Conservation (phyloP, 2,113 vertebrate species). For the Lontra canadensis region DNA sequence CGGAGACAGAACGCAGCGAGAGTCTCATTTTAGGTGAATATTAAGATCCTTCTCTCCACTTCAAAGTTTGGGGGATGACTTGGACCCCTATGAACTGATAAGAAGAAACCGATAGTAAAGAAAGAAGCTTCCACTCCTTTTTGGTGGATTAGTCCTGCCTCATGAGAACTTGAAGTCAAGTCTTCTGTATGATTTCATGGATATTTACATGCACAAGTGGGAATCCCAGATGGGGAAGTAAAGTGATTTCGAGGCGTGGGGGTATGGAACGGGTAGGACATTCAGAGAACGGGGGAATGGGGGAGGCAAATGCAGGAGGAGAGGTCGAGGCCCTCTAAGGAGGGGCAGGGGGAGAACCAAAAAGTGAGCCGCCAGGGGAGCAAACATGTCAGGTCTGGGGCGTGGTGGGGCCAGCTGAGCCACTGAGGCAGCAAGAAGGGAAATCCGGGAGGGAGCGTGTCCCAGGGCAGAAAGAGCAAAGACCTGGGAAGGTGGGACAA, state of each 20-base stretch:
- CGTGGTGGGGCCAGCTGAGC: accelerated
- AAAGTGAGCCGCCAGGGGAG: background rate
- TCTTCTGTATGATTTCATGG: background rate
- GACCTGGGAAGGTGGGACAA: accelerated
- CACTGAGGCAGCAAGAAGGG: background rate
- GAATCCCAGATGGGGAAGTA: background rate
- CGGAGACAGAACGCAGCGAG: background rate
- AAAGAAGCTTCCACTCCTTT: background rate
- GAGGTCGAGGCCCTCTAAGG: background rate
- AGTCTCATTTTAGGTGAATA: background rate
- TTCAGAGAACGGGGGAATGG: background rate
- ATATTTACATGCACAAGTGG: background rate
- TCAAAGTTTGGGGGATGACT: background rate
- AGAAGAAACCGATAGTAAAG: background rate
- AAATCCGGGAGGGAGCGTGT: background rate
- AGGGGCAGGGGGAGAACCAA: too few species aligned
- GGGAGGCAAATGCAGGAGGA: background rate
- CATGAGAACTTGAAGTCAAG: background rate
- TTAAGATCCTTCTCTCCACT: background rate
- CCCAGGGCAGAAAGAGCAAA: background rate
- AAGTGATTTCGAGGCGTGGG: background rate
- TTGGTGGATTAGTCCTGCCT: background rate
- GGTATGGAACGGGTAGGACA: too few species aligned
- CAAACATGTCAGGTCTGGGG: background rate
- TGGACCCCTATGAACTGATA: background rate